Evolutionary conservation across 1,140 invertebrate genomes (phyloP).

Genomic region (Lasioglossum baleicum): DNA sequence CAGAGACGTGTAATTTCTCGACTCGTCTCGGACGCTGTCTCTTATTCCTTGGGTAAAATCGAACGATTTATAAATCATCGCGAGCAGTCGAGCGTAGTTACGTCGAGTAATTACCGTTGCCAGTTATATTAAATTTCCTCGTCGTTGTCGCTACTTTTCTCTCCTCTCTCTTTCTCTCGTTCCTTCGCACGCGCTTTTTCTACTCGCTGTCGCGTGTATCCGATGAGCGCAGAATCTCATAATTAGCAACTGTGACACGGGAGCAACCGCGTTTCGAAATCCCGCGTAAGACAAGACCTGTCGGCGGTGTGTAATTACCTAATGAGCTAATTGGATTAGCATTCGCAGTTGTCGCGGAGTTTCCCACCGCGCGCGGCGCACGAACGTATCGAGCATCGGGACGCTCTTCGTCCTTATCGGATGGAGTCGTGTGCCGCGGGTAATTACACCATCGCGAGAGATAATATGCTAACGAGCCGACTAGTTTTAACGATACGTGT

Average conservation of each 20-base stretch:
- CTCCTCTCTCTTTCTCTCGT: too few species aligned
- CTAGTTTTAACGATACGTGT: slow-evolving; percentile 69
- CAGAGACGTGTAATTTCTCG: too few species aligned
- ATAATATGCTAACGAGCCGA: slow-evolving; percentile 74
- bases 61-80: too few species aligned
- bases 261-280: slow-evolving; percentile 48
- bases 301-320: slow-evolving; percentile 55
- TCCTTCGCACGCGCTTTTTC: too few species aligned
- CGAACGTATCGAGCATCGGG: slow-evolving; percentile 35
- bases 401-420: slow-evolving; percentile 60
- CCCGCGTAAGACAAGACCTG: slow-evolving; percentile 32
- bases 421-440: slow-evolving; percentile 66
- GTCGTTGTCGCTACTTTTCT: too few species aligned
- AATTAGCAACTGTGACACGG: slow-evolving; percentile 40
- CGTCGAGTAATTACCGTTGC: too few species aligned
- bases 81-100: too few species aligned
- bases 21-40: too few species aligned
- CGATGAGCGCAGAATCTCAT: slow-evolving; percentile 32
- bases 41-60: too few species aligned
- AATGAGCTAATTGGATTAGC: slow-evolving; percentile 65
- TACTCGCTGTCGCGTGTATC: too few species aligned
- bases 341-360: slow-evolving; percentile 50
- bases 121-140: too few species aligned
- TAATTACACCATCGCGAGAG: slow-evolving; percentile 64
- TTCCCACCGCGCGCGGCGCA: slow-evolving; percentile 42